Evolutionary conservation across 2,888 invertebrate species (phyloP), one percentile per base, ranked within the genome.

Genomic region (Zeuzera pyrina): DNA sequence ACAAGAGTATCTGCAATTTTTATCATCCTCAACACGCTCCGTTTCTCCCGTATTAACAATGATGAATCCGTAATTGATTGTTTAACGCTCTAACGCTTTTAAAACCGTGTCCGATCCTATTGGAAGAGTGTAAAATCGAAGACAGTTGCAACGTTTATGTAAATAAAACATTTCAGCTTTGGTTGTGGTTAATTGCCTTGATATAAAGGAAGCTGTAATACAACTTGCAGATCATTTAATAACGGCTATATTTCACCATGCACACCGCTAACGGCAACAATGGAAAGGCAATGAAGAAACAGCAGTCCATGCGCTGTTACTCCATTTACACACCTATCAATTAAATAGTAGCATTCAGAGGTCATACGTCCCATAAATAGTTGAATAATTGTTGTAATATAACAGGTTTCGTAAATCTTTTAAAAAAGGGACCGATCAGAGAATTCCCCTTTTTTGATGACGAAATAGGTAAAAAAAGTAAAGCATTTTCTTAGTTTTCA

Each of bases 271-370:
- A 11, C 7, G 29, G 32, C 30, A 34, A 41, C 40, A 45, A 42
- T 47, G 45, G 41, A 47, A 35, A 41, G 43, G 43, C 25, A 52
- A 41, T 42, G 61, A 56, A 51, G 68, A 57, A 70, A 71, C 49
- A 49, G 41, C 43, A 46, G 41, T 42, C 48, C 49, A 50, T 45
- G 56, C 44, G 47, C 45, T 42, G 45, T 40, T 31, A 38, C 45
- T 40, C 45, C 36, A 50, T 51, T 44, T 45, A 31, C 47, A n/a
- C n/a, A 60, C 48, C 59, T 53, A 63, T 58, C 53, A 64, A 65
- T 66, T 67, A 64, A 48, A 45, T 43, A 40, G n/a, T n/a, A n/a
- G n/a, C n/a, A n/a, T n/a, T n/a, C n/a, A n/a, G n/a, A n/a, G n/a
- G n/a, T n/a, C n/a, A n/a, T n/a, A n/a, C n/a, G n/a, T n/a, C n/a